Percentiles rank a stretch among this genome's conserved stretches.
Evolutionary conservation across 2,797 vertebrate species (phyloP).

Genomic region (Mionectes olivaceus): DNA sequence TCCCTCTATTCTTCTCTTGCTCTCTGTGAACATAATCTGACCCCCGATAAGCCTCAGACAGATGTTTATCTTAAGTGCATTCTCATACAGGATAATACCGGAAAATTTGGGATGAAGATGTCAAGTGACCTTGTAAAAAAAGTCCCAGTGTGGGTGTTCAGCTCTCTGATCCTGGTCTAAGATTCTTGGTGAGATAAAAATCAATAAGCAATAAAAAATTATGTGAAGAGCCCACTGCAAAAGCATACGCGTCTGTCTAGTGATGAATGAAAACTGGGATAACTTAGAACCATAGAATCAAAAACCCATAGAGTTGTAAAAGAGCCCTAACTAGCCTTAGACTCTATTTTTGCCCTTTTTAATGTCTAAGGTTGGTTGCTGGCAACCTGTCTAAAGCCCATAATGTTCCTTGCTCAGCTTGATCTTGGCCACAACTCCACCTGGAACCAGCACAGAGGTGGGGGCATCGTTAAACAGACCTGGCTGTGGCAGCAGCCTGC

Average conservation of each 20-base stretch:
- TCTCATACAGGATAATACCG: neutral
- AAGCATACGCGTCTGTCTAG: neutral
- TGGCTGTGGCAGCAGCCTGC: accelerated
- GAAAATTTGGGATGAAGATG: constrained; percentile 16
- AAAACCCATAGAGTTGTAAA: too few relatives aligned
- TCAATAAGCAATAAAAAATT: neutral
- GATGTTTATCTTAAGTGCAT: constrained; percentile 12
- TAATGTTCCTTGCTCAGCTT: neutral
- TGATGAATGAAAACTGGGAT: neutral
- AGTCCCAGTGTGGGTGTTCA: neutral
- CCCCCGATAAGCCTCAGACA: constrained; percentile 13
- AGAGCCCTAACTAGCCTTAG: neutral
- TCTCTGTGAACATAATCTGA: neutral
- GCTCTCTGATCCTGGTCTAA: neutral
- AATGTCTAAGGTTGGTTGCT: neutral
- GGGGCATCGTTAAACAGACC: neutral
- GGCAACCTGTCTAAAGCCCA: neutral
- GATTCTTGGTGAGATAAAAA: neutral
- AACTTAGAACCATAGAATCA: neutral
- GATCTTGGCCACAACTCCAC: neutral
- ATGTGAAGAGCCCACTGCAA: neutral
- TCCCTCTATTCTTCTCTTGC: neutral
- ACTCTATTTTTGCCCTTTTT: neutral
- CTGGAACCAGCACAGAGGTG: neutral
- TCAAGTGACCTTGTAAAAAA: neutral